Base-by-base conservation (phyloP, 2,113 vertebrate species). In the Macquaria ambigua region DNA sequence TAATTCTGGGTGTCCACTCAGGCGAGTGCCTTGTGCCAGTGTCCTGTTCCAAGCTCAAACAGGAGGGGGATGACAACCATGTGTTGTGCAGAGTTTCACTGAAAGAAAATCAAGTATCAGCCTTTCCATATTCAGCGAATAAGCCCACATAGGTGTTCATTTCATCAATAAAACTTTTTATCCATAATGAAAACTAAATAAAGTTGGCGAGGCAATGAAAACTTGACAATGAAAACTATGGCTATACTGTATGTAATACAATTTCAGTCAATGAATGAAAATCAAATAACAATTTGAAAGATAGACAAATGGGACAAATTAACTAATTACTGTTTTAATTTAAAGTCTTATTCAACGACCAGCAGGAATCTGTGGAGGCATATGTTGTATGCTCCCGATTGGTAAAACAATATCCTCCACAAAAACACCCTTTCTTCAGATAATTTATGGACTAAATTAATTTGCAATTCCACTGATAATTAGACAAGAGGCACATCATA, bases 41-140 rank as follows among this genome's bases (percentile, higher is more conserved):
- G 84, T 90, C 74, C 76, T 91, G 84, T 89, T 87, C 83, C 87
- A 78, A 66, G 84, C 90, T 85, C 84, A 85, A 88, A 90, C 80
- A 73, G 64, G 89, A 78, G 50, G 34, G 77, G 71, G 86, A 72
- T 89, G 79, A 90, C 91, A 93, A 89, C 77, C 63, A 50, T 74
- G 86, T 82, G 74, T 46, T 84, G 77, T 53, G 55, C 70, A 79
- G 84, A 84, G 70, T 80, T 85, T 86, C 79, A 81, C 59, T 84
- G 9, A 80, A 89, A 77, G 75, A 63, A 91, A 93, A 93, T 69
- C 0, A 4, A 68, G 55, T 7, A 78, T 77, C 56, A 81, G 79
- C 64, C 9, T 86, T 77, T 85, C 79, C 72, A 77, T 63, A 50
- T 72, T 50, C 25, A 69, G 7, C 11, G 3, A 56, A 64, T 59